Percentiles rank a stretch among this genome's conserved stretches.
These are phyloP conservation scores for Genyomyrus donnyi DNA, from an alignment of 2,113 vertebrate genomes.

Conservation along the genomic window DNA sequence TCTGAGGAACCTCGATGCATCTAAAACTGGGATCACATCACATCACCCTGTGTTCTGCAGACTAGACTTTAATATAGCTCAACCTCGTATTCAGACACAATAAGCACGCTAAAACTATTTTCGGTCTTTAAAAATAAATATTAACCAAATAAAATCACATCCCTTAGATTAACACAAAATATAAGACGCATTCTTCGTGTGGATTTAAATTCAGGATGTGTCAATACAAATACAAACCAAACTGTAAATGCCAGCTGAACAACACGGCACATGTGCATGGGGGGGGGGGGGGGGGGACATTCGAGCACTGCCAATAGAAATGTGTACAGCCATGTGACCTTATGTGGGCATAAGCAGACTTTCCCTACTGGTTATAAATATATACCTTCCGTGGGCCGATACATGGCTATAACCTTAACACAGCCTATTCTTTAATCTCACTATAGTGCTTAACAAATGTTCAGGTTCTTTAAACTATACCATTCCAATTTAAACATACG, in stretches of 20 bases:
- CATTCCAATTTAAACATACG: neutral
- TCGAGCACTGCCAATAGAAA: neutral
- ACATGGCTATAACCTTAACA: neutral
- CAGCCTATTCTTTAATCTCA: neutral
- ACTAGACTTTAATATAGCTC: neutral
- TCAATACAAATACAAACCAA: neutral
- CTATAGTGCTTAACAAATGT: neutral
- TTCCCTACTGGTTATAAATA: neutral
- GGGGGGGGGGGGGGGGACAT: neutral
- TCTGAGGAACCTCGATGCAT: neutral
- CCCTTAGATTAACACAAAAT: neutral
- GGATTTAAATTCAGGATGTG: neutral
- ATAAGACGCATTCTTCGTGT: neutral
- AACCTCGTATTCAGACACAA: neutral
- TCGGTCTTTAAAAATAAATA: neutral
- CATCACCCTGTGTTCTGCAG: neutral
- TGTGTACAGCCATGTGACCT: neutral
- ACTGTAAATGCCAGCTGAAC: neutral
- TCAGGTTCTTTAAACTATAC: neutral
- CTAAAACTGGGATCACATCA: neutral
- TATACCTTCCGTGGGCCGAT: neutral
- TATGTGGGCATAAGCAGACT: neutral
- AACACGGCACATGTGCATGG: neutral
- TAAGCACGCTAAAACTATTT: neutral
- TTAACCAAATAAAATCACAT: neutral